Evolutionary conservation across 2,113 vertebrate species (phyloP).

Genomic region (Emydocephalus ijimae): DNA sequence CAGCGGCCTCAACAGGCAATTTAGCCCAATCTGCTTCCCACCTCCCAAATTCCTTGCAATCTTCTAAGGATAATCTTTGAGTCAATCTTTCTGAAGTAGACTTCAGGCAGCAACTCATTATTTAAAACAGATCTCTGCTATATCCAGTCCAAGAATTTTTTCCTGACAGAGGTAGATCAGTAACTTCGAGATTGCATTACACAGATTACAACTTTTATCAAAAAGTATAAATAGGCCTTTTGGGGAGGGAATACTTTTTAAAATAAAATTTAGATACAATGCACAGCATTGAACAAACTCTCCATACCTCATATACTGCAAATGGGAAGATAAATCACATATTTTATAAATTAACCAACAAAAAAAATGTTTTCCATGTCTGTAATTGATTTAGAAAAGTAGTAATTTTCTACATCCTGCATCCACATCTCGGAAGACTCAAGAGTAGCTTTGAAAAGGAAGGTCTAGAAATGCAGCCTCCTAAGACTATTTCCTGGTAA

Average conservation of each 20-base stretch:
- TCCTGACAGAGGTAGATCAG: not conserved
- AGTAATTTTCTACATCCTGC: not conserved
- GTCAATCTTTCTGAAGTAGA: not conserved
- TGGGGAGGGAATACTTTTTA: not conserved
- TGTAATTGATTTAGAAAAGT: not conserved
- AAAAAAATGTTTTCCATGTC: not conserved
- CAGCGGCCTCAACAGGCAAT: not conserved
- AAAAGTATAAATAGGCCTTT: not conserved
- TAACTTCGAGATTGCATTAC: not conserved
- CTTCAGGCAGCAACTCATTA: not conserved
- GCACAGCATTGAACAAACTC: not conserved
- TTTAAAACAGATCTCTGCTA: not conserved
- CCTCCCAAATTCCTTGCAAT: not conserved
- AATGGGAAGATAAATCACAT: not conserved
- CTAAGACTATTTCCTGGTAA: fast-evolving
- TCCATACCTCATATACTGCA: not conserved
- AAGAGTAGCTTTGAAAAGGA: conserved; percentile 14
- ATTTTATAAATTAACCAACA: not conserved
- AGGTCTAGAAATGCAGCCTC: not conserved
- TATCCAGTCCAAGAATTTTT: not conserved
- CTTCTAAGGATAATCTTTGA: not conserved
- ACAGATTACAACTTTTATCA: not conserved
- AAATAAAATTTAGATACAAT: not conserved
- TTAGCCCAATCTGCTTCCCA: not conserved
- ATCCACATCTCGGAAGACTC: not conserved